Evolutionary conservation across 2,113 vertebrate genomes (phyloP).

Genomic region (Neolamprologus brichardi): DNA sequence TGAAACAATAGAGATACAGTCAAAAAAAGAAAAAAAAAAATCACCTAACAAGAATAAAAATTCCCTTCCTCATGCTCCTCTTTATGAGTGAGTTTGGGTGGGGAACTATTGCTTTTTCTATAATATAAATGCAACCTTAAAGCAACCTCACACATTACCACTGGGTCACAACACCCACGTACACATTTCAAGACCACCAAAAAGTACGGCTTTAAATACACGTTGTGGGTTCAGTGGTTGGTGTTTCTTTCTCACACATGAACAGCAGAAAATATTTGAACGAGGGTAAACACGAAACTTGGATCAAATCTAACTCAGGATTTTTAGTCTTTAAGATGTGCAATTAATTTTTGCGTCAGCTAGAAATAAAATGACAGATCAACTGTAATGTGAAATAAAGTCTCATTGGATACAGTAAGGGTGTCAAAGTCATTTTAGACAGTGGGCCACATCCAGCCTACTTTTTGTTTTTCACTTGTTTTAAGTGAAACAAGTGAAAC

Average conservation of each 20-base stretch:
- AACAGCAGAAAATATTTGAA: neutral
- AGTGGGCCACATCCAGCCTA: neutral
- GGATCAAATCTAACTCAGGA: neutral
- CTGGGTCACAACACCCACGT: neutral
- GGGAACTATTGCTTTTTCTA: neutral
- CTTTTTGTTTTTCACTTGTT: neutral
- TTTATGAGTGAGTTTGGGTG: neutral
- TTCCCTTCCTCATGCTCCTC: neutral
- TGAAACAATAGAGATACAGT: neutral
- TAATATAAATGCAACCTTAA: neutral
- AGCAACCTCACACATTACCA: neutral
- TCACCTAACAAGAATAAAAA: neutral
- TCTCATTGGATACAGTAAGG: neutral
- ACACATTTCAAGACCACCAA: neutral
- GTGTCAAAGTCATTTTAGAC: neutral
- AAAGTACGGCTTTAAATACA: neutral
- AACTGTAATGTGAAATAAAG: neutral
- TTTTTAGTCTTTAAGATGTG: neutral
- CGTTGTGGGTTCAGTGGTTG: neutral
- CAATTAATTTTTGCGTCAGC: neutral
- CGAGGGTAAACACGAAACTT: neutral
- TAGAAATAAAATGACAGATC: neutral
- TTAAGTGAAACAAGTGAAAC: neutral
- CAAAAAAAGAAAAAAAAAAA: fast-evolving
- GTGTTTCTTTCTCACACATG: neutral